Conservation (phyloP, 2,113 vertebrate genomes). For the Paradisaea rubra region DNA sequence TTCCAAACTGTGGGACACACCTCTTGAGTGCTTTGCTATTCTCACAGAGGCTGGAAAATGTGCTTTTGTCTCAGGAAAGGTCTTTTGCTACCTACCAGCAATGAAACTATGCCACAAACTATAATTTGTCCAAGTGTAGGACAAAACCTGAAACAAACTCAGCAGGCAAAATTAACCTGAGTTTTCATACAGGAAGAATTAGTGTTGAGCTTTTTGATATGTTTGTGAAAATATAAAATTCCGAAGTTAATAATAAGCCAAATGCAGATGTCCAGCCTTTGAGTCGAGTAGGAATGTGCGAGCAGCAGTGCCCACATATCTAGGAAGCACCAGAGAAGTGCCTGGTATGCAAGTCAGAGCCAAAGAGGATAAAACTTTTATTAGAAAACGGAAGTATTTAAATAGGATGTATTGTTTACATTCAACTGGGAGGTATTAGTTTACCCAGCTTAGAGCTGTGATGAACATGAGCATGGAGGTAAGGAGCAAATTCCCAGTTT, state of each 20-base stretch:
- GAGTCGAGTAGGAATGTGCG: accelerated
- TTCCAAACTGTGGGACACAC: neutral
- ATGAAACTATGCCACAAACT: neutral
- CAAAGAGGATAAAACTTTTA: neutral
- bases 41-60: neutral
- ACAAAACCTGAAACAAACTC: neutral
- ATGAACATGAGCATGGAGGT: neutral
- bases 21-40: neutral
- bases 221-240: neutral
- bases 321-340: neutral
- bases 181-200: neutral
- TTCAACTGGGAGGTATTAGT: neutral
- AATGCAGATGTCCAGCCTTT: neutral
- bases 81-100: neutral
- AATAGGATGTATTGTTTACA: neutral
- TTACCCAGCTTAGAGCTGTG: neutral
- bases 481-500: neutral
- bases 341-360: neutral
- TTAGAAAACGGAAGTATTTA: neutral
- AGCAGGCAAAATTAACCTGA: neutral
- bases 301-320: accelerated
- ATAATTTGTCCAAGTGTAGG: neutral
- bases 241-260: neutral
- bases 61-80: neutral
- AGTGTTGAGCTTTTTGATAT: neutral